A percentile compares a stretch with the other conserved stretches of the same genome.
These are phyloP conservation scores for Heliconius hewitsoni DNA, from an alignment of 1,140 invertebrate species.

Conservation along the genomic window DNA sequence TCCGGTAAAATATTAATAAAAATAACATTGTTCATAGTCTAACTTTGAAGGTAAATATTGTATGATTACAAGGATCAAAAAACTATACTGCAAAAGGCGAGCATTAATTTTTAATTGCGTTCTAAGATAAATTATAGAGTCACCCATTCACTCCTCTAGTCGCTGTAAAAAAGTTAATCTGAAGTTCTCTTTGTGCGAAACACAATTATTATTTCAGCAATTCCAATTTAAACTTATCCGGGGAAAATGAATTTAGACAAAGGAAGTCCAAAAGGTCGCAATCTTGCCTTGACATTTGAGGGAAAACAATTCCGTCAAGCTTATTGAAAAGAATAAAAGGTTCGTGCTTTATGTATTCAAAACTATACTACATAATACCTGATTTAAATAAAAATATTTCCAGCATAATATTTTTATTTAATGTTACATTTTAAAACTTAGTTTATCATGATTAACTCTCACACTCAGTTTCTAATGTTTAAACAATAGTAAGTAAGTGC, in stretches of 20 bases:
- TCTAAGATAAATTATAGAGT: not conserved
- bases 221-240: slow-evolving; percentile 21
- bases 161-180: slow-evolving; percentile 18
- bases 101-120: not conserved
- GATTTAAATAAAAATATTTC: not conserved
- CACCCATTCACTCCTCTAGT: not conserved
- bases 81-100: not conserved
- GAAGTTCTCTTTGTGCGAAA: slow-evolving; percentile 10
- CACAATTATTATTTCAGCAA: slow-evolving; percentile 11
- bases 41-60: too few species aligned
- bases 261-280: slow-evolving; percentile 31
- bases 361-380: not conserved
- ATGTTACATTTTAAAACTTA: not conserved
- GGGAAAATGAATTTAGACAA: slow-evolving; percentile 25
- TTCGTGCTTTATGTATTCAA: slow-evolving; percentile 16
- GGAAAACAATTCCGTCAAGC: slow-evolving; percentile 32
- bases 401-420: not conserved
- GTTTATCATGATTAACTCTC: too few species aligned
- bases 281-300: slow-evolving; percentile 40
- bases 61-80: not conserved
- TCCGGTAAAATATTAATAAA: too few species aligned
- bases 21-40: too few species aligned
- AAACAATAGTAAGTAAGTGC: not conserved
- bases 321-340: slow-evolving; percentile 20
- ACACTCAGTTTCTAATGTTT: not conserved